phyloP scores from a whole-genome alignment of 1,140 invertebrate genomes.

The Stegodyphus dumicola region DNA sequence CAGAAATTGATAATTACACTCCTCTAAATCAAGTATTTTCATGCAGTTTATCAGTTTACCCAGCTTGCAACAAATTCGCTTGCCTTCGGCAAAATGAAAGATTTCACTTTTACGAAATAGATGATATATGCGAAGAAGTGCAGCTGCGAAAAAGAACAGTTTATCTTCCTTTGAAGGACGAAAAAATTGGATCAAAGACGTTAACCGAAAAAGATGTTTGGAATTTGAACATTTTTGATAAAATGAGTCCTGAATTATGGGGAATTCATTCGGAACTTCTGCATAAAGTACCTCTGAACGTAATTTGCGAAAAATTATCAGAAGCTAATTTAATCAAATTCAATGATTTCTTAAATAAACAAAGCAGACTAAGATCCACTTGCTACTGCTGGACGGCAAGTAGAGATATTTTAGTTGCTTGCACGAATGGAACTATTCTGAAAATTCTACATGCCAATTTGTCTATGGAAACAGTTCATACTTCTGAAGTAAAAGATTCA shows the following conservation, averaged over 20 bases:
- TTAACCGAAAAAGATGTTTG: background rate
- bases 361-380: background rate
- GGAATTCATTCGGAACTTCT: slow-evolving; percentile 27
- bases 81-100: slow-evolving; percentile 7
- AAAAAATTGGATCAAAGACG: background rate
- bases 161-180: slow-evolving; percentile 2
- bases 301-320: slow-evolving; percentile 1
- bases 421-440: background rate
- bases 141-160: background rate
- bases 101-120: slow-evolving; percentile 24
- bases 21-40: background rate
- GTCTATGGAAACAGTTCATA: background rate
- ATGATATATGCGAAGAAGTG: background rate
- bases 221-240: slow-evolving; percentile 10
- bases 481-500: background rate
- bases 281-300: background rate
- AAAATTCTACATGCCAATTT: background rate
- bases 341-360: slow-evolving; percentile 5
- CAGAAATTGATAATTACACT: background rate
- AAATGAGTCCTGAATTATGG: slow-evolving; percentile 1
- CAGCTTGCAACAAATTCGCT: background rate
- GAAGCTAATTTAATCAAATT: slow-evolving; percentile 11
- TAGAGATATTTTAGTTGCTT: slow-evolving; percentile 12
- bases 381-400: slow-evolving; percentile 20
- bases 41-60: slow-evolving; percentile 7